These are phyloP conservation scores for Babylonia areolata DNA, from an alignment of 1,140 invertebrate species.

Conservation along the genomic window DNA sequence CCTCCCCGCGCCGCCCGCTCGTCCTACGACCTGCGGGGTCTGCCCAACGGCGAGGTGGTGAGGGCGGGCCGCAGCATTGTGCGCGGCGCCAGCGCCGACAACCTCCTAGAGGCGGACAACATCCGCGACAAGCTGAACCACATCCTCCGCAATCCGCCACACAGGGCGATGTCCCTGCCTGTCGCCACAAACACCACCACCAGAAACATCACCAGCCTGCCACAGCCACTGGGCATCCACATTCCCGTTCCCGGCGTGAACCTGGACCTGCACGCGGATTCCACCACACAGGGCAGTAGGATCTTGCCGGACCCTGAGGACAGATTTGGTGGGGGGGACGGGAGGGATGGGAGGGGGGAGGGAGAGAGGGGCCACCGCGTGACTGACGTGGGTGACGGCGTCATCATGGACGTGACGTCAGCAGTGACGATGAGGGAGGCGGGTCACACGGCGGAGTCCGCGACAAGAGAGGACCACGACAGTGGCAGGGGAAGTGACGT, in stretches of 20 bases:
- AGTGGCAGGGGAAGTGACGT: conserved; percentile 21
- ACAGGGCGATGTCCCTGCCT: neutral
- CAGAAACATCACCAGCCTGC: neutral
- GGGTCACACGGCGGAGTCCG: neutral
- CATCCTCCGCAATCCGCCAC: neutral
- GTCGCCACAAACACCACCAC: no score
- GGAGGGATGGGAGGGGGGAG: no score
- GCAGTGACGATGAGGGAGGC: neutral
- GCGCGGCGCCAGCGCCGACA: conserved; percentile 9
- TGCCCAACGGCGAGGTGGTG: neutral
- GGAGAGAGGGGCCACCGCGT: no score
- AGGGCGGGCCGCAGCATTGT: neutral
- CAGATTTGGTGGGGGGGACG: no score
- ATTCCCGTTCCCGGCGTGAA: neutral
- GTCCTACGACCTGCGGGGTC: neutral
- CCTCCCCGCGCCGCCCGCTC: neutral
- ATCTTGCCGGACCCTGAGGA: neutral
- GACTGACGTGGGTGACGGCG: no score
- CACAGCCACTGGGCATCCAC: neutral
- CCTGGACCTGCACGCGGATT: no score
- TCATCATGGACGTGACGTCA: conserved; percentile 9
- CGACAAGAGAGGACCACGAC: neutral
- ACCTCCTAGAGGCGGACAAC: neutral
- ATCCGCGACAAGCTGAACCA: neutral
- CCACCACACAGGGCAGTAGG: neutral